These are phyloP conservation scores for Myrmophylax atrothorax DNA, from an alignment of 2,113 vertebrate species.

Conservation along the genomic window DNA sequence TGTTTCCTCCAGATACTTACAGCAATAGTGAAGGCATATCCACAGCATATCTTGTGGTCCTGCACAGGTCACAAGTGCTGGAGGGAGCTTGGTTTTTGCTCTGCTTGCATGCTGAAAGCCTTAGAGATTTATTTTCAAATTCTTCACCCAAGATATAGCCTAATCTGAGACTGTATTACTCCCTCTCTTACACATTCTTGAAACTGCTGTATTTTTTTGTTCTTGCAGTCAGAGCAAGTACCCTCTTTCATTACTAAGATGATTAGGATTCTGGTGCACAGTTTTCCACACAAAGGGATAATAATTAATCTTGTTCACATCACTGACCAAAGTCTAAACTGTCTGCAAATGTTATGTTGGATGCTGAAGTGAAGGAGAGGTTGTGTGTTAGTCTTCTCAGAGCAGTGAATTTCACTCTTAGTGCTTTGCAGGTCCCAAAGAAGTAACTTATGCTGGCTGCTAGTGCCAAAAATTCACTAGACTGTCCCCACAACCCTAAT, in stretches of 20 bases:
- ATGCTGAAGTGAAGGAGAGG: background rate
- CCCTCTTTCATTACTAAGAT: background rate
- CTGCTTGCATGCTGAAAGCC: background rate
- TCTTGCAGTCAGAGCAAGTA: background rate
- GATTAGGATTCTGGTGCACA: background rate
- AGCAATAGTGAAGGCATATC: fast-evolving
- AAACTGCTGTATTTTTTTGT: background rate
- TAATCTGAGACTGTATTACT: background rate
- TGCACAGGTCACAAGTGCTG: background rate
- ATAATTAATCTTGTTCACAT: conserved; percentile 14
- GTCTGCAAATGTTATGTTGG: background rate
- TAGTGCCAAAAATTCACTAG: background rate
- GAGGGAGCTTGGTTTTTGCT: background rate
- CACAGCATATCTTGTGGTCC: fast-evolving
- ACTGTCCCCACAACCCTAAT: background rate
- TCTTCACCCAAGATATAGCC: background rate
- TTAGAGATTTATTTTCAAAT: background rate
- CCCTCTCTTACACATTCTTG: background rate
- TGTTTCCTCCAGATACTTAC: background rate
- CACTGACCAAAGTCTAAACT: background rate
- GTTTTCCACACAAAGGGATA: background rate
- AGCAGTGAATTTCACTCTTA: background rate
- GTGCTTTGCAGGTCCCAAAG: background rate
- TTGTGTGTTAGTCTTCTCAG: background rate
- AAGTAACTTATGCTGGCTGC: background rate